Percentiles rank a stretch among this genome's conserved stretches.
Conservation (phyloP, 2,113 vertebrate genomes). For the Labrus mixtus region DNA sequence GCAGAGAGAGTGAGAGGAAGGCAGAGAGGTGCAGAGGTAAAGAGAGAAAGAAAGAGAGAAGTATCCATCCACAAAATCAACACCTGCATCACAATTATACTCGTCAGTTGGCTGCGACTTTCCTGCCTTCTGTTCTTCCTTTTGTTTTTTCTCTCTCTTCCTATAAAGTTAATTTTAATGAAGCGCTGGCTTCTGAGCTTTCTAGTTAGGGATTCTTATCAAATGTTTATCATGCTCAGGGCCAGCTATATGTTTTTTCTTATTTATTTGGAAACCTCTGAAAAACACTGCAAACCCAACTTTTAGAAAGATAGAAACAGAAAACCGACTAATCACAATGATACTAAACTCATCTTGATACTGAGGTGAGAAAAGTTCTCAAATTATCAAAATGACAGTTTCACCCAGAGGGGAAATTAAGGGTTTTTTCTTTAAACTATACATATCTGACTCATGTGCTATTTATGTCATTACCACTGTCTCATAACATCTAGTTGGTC, state of each 20-base stretch:
- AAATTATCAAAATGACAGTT: constrained; percentile 25
- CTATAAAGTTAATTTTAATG: constrained; percentile 34
- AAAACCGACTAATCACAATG: background rate
- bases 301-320: background rate
- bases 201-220: background rate
- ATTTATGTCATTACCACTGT: constrained; percentile 5
- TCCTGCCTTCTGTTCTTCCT: constrained; percentile 24
- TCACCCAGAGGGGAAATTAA: background rate
- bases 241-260: constrained; percentile 17
- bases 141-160: constrained; percentile 10
- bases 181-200: background rate
- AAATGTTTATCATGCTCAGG: constrained; percentile 10
- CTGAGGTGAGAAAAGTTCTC: constrained; percentile 7
- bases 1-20: constrained; percentile 33
- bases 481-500: constrained; percentile 21
- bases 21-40: constrained; percentile 39
- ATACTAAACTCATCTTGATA: constrained; percentile 9
- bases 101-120: constrained; percentile 1
- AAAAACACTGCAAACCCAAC: background rate
- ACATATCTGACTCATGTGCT: constrained; percentile 51
- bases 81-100: constrained; percentile 58
- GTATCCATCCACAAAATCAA: constrained; percentile 53
- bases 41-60: constrained; percentile 9
- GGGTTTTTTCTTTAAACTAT: constrained; percentile 24
- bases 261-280: constrained; percentile 17